A percentile compares a stretch with the other conserved stretches of the same genome.
These are phyloP conservation scores for Arothron firmamentum DNA, from an alignment of 2,113 vertebrate genomes.

Conservation along the genomic window DNA sequence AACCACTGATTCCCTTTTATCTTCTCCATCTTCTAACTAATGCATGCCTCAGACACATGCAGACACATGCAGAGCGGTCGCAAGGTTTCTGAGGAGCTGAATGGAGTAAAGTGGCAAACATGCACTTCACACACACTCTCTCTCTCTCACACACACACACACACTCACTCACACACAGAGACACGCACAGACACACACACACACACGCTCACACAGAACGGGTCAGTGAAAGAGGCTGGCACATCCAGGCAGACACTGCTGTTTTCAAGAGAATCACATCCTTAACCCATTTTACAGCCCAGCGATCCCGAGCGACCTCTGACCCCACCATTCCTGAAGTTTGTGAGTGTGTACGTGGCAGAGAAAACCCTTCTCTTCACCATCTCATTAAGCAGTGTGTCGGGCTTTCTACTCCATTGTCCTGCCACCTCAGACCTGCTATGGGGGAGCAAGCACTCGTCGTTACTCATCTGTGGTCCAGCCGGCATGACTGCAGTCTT, in stretches of 20 bases:
- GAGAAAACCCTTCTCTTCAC: slow-evolving; percentile 29
- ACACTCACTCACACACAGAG: slow-evolving; percentile 8
- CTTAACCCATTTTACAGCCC: slow-evolving; percentile 61
- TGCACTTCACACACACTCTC: slow-evolving; percentile 1
- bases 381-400: slow-evolving; percentile 57
- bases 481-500: background rate
- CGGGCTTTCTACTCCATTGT: slow-evolving; percentile 43
- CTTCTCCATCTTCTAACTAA: slow-evolving; percentile 9
- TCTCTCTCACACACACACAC: background rate
- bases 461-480: slow-evolving; percentile 12
- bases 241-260: slow-evolving; percentile 20
- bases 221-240: slow-evolving; percentile 2
- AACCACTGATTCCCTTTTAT: slow-evolving; percentile 16
- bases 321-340: slow-evolving; percentile 45
- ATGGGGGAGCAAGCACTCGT: slow-evolving; percentile 14
- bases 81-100: background rate
- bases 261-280: slow-evolving; percentile 43
- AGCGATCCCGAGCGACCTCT: slow-evolving; percentile 38
- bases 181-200: background rate
- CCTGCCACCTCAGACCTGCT: slow-evolving; percentile 27
- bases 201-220: slow-evolving; percentile 17
- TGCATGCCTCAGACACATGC: background rate
- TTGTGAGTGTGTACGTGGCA: slow-evolving; percentile 19
- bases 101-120: background rate
- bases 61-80: background rate